Evolutionary conservation across 2,797 vertebrate genomes (phyloP), one percentile per base, ranked within the genome.

Genomic region (Sebastes minor): DNA sequence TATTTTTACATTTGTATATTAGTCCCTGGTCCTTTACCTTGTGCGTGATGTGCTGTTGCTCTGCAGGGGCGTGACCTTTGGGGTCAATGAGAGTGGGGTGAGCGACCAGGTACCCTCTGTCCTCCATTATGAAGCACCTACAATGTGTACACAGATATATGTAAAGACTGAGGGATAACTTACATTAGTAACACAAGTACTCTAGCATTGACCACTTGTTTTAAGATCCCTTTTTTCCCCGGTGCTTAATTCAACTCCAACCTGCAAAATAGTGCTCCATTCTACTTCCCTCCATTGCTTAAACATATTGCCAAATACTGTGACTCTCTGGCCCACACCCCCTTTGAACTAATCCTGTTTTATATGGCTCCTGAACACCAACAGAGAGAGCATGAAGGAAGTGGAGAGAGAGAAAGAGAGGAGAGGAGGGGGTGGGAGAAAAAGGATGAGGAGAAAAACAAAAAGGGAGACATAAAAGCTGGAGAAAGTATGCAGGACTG

Each of bases 81-180:
- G 99, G 98, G 91, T 99, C 99, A 25, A 99, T 99, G 80, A 99
- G 97, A 33, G 98, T 99, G 0, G 99, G 98, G 66, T 99, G 99
- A 14, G 99, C 99, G 64, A 99, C 97, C 52, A 99, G 96, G 89
- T 99, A 99, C 2, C 99, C 99, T 86, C 98, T 95, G 95, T 99
- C 99, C 90, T 99, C 98, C 99, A 99, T 99, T 80, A 99, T 99
- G 84, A 99, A 99, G 91, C 98, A 99, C 90, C 99, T 99, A 84
- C 8, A 76, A 75, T 23, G 30, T 8, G 38, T 42, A 42, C 38
- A 83, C 18, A 84, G 6, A 83, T n/a, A 61, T 6, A 60, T 32
- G n/a, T 52, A 27, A 12, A 33, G 2, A 67, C n/a, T 38, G 25
- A 10, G 8, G 13, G 23, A 52, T 1, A 35, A 23, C 8, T n/a